A percentile compares a stretch with the other conserved stretches of the same genome.
phyloP scores from a whole-genome alignment of 2,113 vertebrate genomes.

The Colaptes auratus region DNA sequence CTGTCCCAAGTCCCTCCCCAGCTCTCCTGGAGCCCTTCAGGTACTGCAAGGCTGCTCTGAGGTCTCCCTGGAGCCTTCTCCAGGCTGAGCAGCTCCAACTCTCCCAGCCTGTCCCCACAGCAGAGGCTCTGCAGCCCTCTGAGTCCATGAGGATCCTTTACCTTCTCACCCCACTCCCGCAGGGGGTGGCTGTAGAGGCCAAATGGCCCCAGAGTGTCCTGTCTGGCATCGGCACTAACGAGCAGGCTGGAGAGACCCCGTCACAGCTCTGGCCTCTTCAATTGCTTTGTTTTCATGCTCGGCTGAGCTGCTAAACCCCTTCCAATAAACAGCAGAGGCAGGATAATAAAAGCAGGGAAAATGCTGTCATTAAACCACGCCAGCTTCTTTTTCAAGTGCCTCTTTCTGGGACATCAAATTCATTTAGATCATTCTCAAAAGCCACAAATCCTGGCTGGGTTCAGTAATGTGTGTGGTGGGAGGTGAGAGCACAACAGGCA shows the following conservation, averaged over 20 bases:
- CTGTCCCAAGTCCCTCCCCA: no score
- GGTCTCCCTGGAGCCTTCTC: no score
- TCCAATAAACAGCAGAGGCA: constrained; percentile 60
- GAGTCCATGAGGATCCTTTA: neutral
- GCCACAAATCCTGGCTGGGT: constrained; percentile 52
- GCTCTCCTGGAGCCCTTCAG: no score
- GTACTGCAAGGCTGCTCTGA: no score
- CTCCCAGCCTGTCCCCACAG: no score
- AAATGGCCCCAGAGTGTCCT: neutral
- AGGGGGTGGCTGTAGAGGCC: neutral
- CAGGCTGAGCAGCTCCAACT: no score
- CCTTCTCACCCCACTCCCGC: neutral
- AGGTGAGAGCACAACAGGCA: constrained; percentile 22
- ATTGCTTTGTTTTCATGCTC: constrained; percentile 54
- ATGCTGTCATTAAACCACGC: constrained; percentile 56
- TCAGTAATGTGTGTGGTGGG: constrained; percentile 60
- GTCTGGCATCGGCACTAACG: neutral
- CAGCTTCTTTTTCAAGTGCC: constrained; percentile 54
- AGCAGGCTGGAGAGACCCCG: neutral
- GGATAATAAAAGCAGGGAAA: constrained; percentile 60
- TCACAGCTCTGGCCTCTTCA: neutral
- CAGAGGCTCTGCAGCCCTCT: no score
- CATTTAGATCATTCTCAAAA: constrained; percentile 62
- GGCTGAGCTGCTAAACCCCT: constrained; percentile 25
- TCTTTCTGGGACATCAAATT: constrained; percentile 70